phyloP scores from a whole-genome alignment of 1,140 invertebrate species.

The Drosophila equinoxialis region DNA sequence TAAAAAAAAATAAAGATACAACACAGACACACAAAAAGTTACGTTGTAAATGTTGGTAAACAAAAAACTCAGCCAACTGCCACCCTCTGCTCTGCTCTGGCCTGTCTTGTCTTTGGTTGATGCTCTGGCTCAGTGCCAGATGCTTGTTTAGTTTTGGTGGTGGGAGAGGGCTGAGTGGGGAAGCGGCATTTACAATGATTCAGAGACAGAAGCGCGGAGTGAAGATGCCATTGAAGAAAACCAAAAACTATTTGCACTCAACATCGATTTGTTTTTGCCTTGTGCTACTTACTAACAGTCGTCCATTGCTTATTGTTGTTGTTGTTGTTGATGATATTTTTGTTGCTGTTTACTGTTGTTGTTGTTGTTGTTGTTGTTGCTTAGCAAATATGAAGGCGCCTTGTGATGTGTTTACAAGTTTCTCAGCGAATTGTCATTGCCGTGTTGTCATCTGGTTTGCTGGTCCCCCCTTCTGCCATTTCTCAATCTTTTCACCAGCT shows the following conservation, averaged over 20 bases:
- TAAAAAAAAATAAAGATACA: conserved; percentile 14
- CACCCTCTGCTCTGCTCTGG: conserved; percentile 13
- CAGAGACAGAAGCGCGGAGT: conserved; percentile 41
- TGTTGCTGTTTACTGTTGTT: too few species aligned
- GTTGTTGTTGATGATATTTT: conserved; percentile 4
- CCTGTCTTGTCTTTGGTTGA: conserved; percentile 17
- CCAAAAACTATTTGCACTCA: conserved; percentile 77
- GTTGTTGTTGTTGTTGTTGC: conserved; percentile 1
- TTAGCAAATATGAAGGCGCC: conserved; percentile 64
- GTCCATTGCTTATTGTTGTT: conserved; percentile 43
- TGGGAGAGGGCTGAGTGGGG: background rate
- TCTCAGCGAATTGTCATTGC: conserved; percentile 72
- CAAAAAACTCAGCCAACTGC: conserved; percentile 46
- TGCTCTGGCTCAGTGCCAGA: conserved; percentile 63
- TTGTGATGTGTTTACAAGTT: conserved; percentile 73
- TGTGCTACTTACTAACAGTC: conserved; percentile 49
- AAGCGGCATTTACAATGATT: conserved; percentile 34
- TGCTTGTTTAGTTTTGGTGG: conserved; percentile 34
- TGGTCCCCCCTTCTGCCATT: conserved; percentile 17
- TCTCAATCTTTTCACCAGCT: conserved; percentile 52
- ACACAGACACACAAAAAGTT: conserved; percentile 32
- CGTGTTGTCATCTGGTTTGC: conserved; percentile 50
- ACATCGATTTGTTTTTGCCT: conserved; percentile 39
- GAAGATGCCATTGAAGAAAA: conserved; percentile 36
- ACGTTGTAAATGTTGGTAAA: conserved; percentile 60